phyloP scores from a whole-genome alignment of 1,140 invertebrate genomes.

The Procambarus virginalis region DNA sequence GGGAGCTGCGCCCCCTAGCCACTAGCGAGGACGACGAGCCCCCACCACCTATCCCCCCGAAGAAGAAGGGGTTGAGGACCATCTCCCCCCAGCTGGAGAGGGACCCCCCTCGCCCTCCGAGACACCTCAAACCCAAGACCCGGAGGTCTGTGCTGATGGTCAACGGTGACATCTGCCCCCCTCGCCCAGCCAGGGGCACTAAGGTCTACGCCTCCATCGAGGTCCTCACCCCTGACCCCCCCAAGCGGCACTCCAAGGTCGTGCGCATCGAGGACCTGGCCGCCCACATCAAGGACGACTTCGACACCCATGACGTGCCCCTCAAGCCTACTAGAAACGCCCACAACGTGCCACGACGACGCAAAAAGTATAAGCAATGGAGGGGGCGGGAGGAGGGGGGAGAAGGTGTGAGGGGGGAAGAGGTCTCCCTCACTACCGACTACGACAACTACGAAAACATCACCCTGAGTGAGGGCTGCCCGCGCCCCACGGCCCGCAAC shows the following conservation, averaged over 20 bases:
- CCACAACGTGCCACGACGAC: conserved; percentile 22
- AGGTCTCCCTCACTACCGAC: conserved; percentile 37
- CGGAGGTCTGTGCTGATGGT: conserved; percentile 15
- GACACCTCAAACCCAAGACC: conserved; percentile 51
- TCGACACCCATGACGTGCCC: background rate
- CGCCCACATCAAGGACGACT: conserved; percentile 12
- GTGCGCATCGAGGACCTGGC: conserved; percentile 55
- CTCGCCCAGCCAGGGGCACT: conserved; percentile 31
- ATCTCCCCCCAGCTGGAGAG: conserved; percentile 32
- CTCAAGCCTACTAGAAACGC: background rate
- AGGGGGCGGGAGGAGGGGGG: background rate
- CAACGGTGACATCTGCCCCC: conserved; percentile 42
- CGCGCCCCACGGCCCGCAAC: conserved; percentile 17
- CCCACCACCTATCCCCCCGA: conserved; percentile 56
- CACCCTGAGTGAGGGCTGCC: background rate
- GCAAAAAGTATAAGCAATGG: conserved; percentile 2
- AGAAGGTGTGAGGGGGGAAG: background rate
- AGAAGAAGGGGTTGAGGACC: conserved; percentile 56
- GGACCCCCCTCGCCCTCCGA: conserved; percentile 51
- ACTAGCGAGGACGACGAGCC: conserved; percentile 30
- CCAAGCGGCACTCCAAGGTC: conserved; percentile 56
- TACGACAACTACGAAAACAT: conserved; percentile 66
- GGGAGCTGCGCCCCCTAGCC: conserved; percentile 35
- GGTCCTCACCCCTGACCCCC: conserved; percentile 22
- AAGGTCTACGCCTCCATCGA: conserved; percentile 46